Conservation (phyloP, 2,113 vertebrate species). For the Boulengeromyrus knoepffleri region DNA sequence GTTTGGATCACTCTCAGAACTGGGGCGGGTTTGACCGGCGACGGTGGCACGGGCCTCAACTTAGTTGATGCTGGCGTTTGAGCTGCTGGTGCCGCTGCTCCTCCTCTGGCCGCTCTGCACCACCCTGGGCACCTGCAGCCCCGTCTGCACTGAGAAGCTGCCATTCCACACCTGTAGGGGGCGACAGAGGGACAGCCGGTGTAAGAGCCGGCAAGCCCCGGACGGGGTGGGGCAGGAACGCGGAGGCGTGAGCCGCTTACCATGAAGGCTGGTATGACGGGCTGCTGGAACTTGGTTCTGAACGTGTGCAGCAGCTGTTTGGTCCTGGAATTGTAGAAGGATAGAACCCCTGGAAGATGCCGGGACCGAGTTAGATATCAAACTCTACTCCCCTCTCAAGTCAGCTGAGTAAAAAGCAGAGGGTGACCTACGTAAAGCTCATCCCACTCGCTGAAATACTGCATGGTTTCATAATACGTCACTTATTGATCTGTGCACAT, state of each 20-base stretch:
- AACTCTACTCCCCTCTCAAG: background rate
- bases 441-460: background rate
- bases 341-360: slow-evolving; percentile 65
- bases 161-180: slow-evolving; percentile 85
- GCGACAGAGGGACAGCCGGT: background rate
- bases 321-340: slow-evolving; percentile 85
- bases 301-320: slow-evolving; percentile 87
- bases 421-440: background rate
- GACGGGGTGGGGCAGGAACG: background rate
- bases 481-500: background rate
- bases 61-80: slow-evolving; percentile 84
- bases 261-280: slow-evolving; percentile 84
- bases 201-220: background rate
- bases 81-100: slow-evolving; percentile 87
- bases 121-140: slow-evolving; percentile 82
- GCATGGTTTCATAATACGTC: background rate
- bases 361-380: slow-evolving; percentile 31
- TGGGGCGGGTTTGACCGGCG: background rate
- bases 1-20: background rate
- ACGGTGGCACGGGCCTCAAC: slow-evolving; percentile 14
- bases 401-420: background rate
- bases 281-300: slow-evolving; percentile 83
- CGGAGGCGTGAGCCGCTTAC: slow-evolving; percentile 48
- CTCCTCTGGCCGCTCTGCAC: slow-evolving; percentile 81
- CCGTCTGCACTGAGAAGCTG: slow-evolving; percentile 79